phyloP scores from a whole-genome alignment of 1,140 invertebrate species.

The Leucophenga varia region DNA sequence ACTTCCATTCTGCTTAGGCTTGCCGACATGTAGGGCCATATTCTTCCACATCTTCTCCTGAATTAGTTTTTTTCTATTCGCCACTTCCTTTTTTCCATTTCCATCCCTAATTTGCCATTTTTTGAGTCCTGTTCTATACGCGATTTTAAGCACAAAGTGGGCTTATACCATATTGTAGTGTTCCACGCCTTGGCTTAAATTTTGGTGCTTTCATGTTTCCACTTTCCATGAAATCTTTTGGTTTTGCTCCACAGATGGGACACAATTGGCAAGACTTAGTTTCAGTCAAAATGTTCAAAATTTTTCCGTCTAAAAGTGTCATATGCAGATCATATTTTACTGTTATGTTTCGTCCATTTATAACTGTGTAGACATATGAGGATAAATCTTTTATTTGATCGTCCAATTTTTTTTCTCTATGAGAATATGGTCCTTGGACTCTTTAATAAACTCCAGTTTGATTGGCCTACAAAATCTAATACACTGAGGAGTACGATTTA shows the following conservation, averaged over 20 bases:
- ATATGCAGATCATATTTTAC: slow-evolving; percentile 17
- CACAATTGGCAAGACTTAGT: slow-evolving; percentile 15
- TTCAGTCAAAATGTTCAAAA: slow-evolving; percentile 18
- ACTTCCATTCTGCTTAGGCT: slow-evolving; percentile 2
- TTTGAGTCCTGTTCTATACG: slow-evolving; percentile 14
- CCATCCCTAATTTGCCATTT: slow-evolving; percentile 14
- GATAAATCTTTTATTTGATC: slow-evolving; percentile 12
- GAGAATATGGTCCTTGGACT: slow-evolving; percentile 12
- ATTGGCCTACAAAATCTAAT: slow-evolving; percentile 16
- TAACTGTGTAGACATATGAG: slow-evolving; percentile 16
- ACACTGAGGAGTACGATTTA: slow-evolving; percentile 14
- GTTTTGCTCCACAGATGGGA: slow-evolving; percentile 17
- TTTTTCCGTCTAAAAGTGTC: slow-evolving; percentile 20
- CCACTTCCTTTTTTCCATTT: slow-evolving; percentile 1
- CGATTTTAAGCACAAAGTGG: slow-evolving; percentile 4
- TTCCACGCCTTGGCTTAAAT: slow-evolving; percentile 20
- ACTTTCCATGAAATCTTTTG: slow-evolving; percentile 12
- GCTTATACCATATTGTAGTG: too few relatives aligned
- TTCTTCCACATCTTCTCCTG: slow-evolving; percentile 1
- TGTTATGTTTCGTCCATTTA: slow-evolving; percentile 13
- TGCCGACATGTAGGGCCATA: not conserved
- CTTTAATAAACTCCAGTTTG: slow-evolving; percentile 12
- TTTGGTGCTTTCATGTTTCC: slow-evolving; percentile 10
- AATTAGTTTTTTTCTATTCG: too few relatives aligned
- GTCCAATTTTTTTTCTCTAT: too few relatives aligned